Conservation (phyloP, 2,888 invertebrate genomes). For the Rhagonycha lutea region DNA sequence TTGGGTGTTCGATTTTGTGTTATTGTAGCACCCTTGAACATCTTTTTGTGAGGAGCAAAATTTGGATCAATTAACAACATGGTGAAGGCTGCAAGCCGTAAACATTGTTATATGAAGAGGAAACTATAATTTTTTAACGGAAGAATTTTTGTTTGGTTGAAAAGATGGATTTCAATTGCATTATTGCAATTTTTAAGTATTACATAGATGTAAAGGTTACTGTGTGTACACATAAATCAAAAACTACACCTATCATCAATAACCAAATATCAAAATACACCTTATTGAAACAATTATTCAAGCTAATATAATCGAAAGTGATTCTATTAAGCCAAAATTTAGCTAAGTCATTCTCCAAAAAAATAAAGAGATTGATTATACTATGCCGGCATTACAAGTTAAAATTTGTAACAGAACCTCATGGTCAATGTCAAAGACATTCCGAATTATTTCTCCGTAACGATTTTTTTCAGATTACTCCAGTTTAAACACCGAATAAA, state of each 20-base stretch:
- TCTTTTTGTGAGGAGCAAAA: background rate
- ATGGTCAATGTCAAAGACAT: constrained; percentile 37
- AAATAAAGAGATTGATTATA: constrained; percentile 49
- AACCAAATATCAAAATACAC: constrained; percentile 42
- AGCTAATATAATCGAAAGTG: constrained; percentile 55
- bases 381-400: constrained; percentile 50
- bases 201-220: background rate
- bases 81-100: background rate
- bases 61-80: background rate
- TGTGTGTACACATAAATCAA: background rate
- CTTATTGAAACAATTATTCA: constrained; percentile 54
- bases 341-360: constrained; percentile 50
- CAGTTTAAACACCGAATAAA: constrained; percentile 6
- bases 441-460: constrained; percentile 10
- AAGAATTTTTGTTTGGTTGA: background rate
- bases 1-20: background rate
- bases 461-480: constrained; percentile 3
- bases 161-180: too few relatives aligned
- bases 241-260: constrained; percentile 5
- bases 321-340: constrained; percentile 52
- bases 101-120: background rate
- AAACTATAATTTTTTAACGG: background rate
- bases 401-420: constrained; percentile 43
- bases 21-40: background rate
- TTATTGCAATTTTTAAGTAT: too few relatives aligned